Conservation (phyloP, 2,888 invertebrate species). For the Scelioninae gen. 2 region DNA sequence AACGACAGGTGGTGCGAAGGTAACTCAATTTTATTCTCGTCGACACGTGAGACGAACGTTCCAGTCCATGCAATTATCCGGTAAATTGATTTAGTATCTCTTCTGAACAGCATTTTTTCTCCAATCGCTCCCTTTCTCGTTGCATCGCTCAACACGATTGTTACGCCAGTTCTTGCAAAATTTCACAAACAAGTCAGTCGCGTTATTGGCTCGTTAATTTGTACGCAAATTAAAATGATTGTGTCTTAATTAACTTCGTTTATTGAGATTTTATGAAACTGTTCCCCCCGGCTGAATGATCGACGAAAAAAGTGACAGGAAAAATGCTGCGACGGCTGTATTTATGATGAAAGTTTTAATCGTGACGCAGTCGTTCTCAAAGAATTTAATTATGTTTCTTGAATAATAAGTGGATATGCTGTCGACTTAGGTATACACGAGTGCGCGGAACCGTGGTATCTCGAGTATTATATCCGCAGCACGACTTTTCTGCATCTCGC, state of each 20-base stretch:
- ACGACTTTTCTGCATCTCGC: no score
- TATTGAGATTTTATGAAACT: no score
- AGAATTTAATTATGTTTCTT: slow-evolving; percentile 65
- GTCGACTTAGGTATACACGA: slow-evolving; percentile 52
- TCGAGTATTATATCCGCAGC: no score
- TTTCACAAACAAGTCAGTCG: background rate
- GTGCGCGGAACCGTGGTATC: slow-evolving; percentile 31
- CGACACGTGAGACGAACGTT: slow-evolving; percentile 9
- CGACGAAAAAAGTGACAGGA: slow-evolving; percentile 47
- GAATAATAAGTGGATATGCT: slow-evolving; percentile 50
- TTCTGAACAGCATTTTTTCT: background rate
- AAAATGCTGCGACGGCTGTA: slow-evolving; percentile 47
- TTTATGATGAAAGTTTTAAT: background rate
- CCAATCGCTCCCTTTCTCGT: background rate
- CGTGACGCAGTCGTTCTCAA: slow-evolving; percentile 49
- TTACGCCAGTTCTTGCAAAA: background rate
- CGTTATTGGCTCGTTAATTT: slow-evolving; percentile 11
- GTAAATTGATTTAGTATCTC: slow-evolving; percentile 34
- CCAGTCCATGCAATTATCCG: slow-evolving; percentile 7
- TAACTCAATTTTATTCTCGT: slow-evolving; percentile 43
- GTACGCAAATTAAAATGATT: background rate
- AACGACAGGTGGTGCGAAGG: slow-evolving; percentile 65
- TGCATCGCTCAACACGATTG: slow-evolving; percentile 5
- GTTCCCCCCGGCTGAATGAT: no score
- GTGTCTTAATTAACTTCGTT: background rate